Evolutionary conservation across 2,797 vertebrate species (phyloP), one percentile per base, ranked within the genome.

Genomic region (Pseudopleuronectes americanus): DNA sequence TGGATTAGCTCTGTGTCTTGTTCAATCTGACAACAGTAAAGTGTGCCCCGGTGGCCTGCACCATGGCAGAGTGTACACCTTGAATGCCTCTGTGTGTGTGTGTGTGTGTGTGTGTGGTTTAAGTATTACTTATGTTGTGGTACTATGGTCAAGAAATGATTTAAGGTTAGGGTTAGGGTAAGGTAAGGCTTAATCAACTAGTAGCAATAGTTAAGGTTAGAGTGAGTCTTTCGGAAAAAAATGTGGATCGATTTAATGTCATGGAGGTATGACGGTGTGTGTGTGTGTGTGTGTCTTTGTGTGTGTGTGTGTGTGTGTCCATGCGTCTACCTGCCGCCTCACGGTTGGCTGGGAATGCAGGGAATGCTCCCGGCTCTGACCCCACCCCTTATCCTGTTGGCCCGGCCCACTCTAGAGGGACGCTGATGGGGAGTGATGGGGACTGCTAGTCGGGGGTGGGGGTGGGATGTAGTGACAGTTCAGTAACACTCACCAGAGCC

Each of bases 401-500:
- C 86, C 71, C 60, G 57, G 17, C 81, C 84, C 87, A 74, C 67
- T 89, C 87, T 70, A 59, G 59, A 31, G 84, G 83, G 89, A 90
- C 84, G 71, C 13, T 82, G 86, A 86, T 86, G 74, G 75, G 76
- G 77, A 83, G 76, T 81, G 77, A 81, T 74, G 75, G 76, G 80
- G 63, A 21, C 22, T 45, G 22, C n/a, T 52, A 19, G 49, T 16
- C 2, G 49, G 12, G 73, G 17, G 47, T 48, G 47, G 47, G 47
- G 47, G 68, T 47, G 84, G 19, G 19, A 3, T 4, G 33, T 82
- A 73, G 93, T 97, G 97, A 97, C 96, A 97, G 95, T 93, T 91
- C 55, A 77, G 82, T 96, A 96, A 99, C 96, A 97, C 96, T 97
- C 93, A 94, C 96, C 97, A 99, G 97, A 98, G 92, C 94, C 54